Evolutionary conservation across 1,140 invertebrate species (phyloP).

Genomic region (Penaeus indicus): DNA sequence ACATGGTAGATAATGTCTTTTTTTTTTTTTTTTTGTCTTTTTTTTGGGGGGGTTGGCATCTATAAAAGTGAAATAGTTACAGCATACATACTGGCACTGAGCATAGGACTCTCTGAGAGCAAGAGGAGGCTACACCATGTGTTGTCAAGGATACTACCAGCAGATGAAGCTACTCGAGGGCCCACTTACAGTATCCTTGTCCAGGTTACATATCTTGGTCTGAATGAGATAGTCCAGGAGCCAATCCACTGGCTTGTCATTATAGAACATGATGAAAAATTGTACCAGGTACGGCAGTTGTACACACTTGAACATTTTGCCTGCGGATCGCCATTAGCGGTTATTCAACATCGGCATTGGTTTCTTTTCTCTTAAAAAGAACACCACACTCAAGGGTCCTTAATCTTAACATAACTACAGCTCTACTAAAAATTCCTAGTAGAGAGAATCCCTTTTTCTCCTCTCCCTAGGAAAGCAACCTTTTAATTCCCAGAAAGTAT

Average conservation of each 20-base stretch:
- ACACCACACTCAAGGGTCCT: too few relatives aligned
- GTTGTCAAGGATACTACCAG: constrained; percentile 38
- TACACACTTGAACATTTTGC: constrained; percentile 92
- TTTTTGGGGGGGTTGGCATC: too few relatives aligned
- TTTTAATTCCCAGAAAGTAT: too few relatives aligned
- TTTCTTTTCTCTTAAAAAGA: too few relatives aligned
- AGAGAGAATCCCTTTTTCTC: too few relatives aligned
- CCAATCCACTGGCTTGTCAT: constrained; percentile 98
- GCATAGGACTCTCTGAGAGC: not conserved
- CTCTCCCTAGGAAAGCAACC: too few relatives aligned
- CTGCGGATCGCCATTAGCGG: constrained; percentile 70
- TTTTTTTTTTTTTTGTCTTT: too few relatives aligned
- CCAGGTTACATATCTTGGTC: constrained; percentile 90
- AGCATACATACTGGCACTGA: not conserved
- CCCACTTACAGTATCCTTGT: constrained; percentile 82
- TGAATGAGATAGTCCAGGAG: constrained; percentile 90
- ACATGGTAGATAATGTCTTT: not conserved
- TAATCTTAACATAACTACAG: too few relatives aligned
- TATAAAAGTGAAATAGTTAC: not conserved
- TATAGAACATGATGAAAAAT: constrained; percentile 95
- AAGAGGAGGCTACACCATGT: not conserved
- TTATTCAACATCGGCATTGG: constrained; percentile 13
- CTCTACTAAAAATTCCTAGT: too few relatives aligned
- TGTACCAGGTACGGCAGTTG: constrained; percentile 90
- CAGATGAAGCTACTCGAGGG: constrained; percentile 7